A percentile compares a stretch with the other conserved stretches of the same genome.
phyloP scores from a whole-genome alignment of 1,140 invertebrate species.

The Hylaeus anthracinus region DNA sequence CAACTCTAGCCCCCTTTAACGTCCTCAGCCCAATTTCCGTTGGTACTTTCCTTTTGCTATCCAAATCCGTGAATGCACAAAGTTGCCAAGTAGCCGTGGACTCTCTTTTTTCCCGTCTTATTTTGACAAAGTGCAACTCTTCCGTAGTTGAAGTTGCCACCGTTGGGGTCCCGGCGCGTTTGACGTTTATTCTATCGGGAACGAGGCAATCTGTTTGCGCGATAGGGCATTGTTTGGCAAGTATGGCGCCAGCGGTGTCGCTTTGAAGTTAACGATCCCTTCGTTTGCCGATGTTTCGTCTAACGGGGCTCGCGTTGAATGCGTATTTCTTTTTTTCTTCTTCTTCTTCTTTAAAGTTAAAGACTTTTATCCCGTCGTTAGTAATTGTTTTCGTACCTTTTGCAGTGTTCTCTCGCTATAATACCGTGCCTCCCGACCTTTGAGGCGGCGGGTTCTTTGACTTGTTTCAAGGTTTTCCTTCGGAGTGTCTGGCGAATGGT shows the following conservation, averaged over 20 bases:
- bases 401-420: not conserved
- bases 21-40: not conserved
- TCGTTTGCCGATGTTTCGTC: too few species aligned
- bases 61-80: not conserved
- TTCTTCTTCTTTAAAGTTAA: not conserved
- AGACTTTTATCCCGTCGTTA: not conserved
- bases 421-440: not conserved
- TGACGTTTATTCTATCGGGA: not conserved
- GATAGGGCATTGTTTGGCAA: not conserved
- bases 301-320: not conserved
- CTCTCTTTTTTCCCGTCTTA: not conserved
- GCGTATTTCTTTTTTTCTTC: too few species aligned
- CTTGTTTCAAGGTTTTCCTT: constrained; percentile 13
- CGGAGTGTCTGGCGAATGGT: constrained; percentile 3
- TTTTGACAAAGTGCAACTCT: too few species aligned
- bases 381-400: not conserved
- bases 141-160: too few species aligned
- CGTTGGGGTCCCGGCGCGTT: not conserved
- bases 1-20: too few species aligned
- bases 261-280: not conserved
- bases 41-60: not conserved
- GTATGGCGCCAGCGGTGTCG: not conserved
- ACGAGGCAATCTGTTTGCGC: not conserved
- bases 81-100: not conserved
- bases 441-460: not conserved